Base-by-base conservation (phyloP, 2,888 invertebrate species). In the Drosophila meridiana region DNA sequence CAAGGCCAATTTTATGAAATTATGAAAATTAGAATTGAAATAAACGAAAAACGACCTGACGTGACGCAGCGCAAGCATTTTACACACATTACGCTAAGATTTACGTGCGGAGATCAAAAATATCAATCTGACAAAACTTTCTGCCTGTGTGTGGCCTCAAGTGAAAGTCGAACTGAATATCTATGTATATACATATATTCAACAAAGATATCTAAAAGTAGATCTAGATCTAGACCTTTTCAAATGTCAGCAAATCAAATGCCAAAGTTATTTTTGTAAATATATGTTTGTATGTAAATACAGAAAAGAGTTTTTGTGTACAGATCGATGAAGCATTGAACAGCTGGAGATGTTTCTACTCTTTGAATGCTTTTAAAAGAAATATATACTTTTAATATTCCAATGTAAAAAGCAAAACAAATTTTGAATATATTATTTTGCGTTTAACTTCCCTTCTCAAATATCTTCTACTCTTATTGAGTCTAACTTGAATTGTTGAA, bases 1-100 rank as follows among this genome's bases (percentile, higher is more conserved):
- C 72, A 84, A 75, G 71, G 68, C 76, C 70, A 85, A 42, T 56
- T 42, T 85, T 85, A 87, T 67, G 65, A 76, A 76, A 84, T 89
- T 83, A 85, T 76, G 79, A 81, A 81, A 76, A 87, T 80, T 73
- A 58, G 43, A 65, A 69, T 69, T 65, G 52, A 78, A 83, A 86
- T 83, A 57, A 77, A 75, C 62, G 68, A 60, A 45, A 58, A 34
- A 45, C 45, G 58, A 58, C 58, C 53, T 64, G 69, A 75, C 69
- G 68, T 70, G 69, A 68, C 61, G 50, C 66, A 30, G 50, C 42
- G 53, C 70, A 57, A 69, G 32, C 50, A 74, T 61, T 63, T 71
- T 48, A n/a, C n/a, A 62, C 56, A 73, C 65, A 73, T 69, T 63
- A 66, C 58, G 65, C 56, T 43, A 34, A 13, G 47, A 55, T 48